Conservation (phyloP, 2,797 vertebrate species). For the Sebastes ruberrimus region DNA sequence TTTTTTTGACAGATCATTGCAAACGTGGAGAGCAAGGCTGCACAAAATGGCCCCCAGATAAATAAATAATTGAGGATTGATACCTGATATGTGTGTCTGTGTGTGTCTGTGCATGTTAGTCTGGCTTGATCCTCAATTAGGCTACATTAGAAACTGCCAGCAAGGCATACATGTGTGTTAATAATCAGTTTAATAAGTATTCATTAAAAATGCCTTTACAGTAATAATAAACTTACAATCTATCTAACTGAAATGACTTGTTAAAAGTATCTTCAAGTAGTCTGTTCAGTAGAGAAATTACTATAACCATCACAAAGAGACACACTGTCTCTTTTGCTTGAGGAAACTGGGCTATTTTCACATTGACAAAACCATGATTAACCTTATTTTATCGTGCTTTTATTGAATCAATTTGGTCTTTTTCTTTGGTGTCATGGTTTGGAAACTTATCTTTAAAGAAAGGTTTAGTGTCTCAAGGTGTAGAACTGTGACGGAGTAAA, state of each 20-base stretch:
- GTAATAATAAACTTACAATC: neutral
- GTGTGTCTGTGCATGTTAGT: neutral
- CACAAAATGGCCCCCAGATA: conserved; percentile 70
- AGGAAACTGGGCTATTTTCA: no score
- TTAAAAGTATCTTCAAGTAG: neutral
- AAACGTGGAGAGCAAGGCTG: neutral
- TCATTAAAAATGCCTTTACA: neutral
- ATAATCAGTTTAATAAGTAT: neutral
- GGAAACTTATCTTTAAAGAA: no score
- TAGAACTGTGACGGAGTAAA: no score
- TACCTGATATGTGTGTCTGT: conserved; percentile 15
- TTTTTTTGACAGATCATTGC: neutral
- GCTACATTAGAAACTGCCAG: neutral
- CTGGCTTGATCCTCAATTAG: neutral
- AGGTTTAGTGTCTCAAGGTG: no score
- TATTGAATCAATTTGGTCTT: no score
- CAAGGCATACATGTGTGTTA: neutral
- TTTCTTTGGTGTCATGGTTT: no score
- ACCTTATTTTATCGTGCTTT: no score
- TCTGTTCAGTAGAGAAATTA: neutral
- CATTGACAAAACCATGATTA: no score
- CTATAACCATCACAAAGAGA: neutral
- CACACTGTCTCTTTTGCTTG: no score
- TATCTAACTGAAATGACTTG: neutral
- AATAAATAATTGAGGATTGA: conserved; percentile 57